Percentiles rank a stretch among this genome's conserved stretches.
Evolutionary conservation across 2,888 invertebrate genomes (phyloP).

Genomic region (Eristalis pertinax): DNA sequence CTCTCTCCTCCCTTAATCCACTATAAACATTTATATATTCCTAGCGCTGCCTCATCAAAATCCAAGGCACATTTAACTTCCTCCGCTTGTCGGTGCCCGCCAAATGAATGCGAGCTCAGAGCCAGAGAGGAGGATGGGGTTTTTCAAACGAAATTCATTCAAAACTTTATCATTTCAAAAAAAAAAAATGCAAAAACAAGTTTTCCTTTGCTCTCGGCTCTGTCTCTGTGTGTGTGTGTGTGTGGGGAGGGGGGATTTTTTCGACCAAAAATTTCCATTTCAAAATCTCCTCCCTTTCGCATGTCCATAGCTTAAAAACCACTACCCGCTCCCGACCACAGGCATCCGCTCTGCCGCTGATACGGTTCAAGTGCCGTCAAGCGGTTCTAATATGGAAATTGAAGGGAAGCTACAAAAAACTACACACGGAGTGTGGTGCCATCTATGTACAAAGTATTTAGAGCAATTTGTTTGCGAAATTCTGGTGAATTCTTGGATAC

Average conservation of each 20-base stretch:
- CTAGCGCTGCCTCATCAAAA: conserved; percentile 9
- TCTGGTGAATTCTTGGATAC: background rate
- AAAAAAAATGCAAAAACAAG: background rate
- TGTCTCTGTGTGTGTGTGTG: background rate
- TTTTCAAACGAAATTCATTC: conserved; percentile 34
- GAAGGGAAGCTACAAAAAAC: conserved; percentile 26
- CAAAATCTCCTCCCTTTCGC: conserved; percentile 7
- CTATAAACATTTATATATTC: conserved; percentile 2
- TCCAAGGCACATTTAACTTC: conserved; percentile 7
- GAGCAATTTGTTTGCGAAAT: background rate
- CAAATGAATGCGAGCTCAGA: background rate
- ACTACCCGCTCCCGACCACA: background rate
- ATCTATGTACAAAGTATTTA: background rate
- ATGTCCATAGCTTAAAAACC: conserved; percentile 3
- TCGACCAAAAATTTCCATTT: conserved; percentile 45
- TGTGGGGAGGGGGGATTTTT: no score
- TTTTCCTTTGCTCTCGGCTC: background rate
- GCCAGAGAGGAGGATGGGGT: background rate
- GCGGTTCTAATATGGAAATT: conserved; percentile 61
- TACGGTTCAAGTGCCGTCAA: conserved; percentile 59
- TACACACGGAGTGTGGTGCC: background rate
- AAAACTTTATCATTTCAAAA: conserved; percentile 45
- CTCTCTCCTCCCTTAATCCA: background rate
- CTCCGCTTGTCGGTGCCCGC: background rate
- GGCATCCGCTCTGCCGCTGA: conserved; percentile 11